Evolutionary conservation across 2,797 vertebrate genomes (phyloP), one percentile per base, ranked within the genome.

Genomic region (Xyrichtys novacula): DNA sequence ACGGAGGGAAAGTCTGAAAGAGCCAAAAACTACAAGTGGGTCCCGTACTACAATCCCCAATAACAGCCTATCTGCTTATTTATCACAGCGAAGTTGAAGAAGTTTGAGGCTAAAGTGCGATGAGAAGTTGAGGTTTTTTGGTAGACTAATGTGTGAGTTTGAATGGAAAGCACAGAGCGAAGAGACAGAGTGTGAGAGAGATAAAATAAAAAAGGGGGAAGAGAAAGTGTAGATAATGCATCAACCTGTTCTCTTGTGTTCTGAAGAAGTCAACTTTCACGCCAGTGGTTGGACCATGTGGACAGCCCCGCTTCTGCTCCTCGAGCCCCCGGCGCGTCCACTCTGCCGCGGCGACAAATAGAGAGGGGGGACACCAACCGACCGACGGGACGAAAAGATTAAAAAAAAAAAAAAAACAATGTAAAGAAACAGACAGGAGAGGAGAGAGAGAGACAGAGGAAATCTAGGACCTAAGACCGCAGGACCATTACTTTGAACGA

Each of bases 261-360:
- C 87, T 86, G 94, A 89, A 94, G 94, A 94, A 94, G 90, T 94
- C 92, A 94, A 94, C 89, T 95, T 94, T 94, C 94, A 95, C 89
- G 92, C 90, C 91, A 88, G 93, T 87, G 91, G 89, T 91, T 92
- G 92, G 93, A 95, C 93, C 94, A 95, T 95, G 94, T 94, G 94
- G 94, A 92, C 87, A 88, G 77, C 81, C 85, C 82, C 88, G 88
- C 90, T 91, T 92, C 92, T 92, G 93, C 86, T 91, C 92, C 90
- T 90, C 90, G 77, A 85, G 83, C 87, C 91, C 91, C 92, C 91
- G 89, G 90, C 85, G 92, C 92, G 86, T 90, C 93, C 92, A 87
- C 89, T 78, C 84, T 80, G 83, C 84, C 85, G 16, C 82, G 80
- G 89, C 88, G 86, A 90, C 88, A 89, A 91, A 91, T 64, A 40